Base-by-base conservation (phyloP, 2,113 vertebrate genomes). In the Hippocampus zosterae region DNA sequence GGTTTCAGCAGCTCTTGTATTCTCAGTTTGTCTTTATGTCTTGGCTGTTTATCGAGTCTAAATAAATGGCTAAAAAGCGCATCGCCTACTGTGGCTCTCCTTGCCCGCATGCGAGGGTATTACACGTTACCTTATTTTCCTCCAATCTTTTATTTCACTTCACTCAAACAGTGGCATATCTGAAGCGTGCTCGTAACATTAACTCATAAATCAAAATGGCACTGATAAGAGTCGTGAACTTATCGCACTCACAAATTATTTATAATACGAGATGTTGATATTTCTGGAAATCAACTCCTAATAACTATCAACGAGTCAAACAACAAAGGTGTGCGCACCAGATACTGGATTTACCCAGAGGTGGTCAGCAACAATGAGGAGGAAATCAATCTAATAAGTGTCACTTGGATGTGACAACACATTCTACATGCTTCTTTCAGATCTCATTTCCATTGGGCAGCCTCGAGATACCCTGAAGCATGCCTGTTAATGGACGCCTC, bases 361-460 rank as follows among this genome's bases (percentile, higher is more conserved):
- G 81, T 88, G 84, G 82, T 69, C 87, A 84, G 86, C 84, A 81
- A 72, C 81, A 78, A 48, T 81, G 84, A 89, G 84, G 82, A 83
- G 77, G 82, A 88, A 90, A 90, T 89, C 88, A 88, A 89, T 84
- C 84, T 88, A 90, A 88, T 88, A 89, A 89, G 85, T 86, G 85
- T 90, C 84, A 81, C 88, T 91, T 90, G 91, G 88, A 92, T 91
- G 85, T 88, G 81, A 87, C 84, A 90, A 90, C 88, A 89, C 88
- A 88, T 89, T 88, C 85, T 88, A 91, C 89, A 90, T 76, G 88
- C 59, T 57, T 83, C 73, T 86, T 88, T 91, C 88, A 90, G 87
- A 91, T 86, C 85, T 80, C 81, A 90, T 89, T 88, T 89, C 84
- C 86, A 83, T 87, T 78, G 82, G 82, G 83, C 80, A 83, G 85